phyloP scores from a whole-genome alignment of 2,113 vertebrate genomes.

The Cyphomyrus plagiostoma region DNA sequence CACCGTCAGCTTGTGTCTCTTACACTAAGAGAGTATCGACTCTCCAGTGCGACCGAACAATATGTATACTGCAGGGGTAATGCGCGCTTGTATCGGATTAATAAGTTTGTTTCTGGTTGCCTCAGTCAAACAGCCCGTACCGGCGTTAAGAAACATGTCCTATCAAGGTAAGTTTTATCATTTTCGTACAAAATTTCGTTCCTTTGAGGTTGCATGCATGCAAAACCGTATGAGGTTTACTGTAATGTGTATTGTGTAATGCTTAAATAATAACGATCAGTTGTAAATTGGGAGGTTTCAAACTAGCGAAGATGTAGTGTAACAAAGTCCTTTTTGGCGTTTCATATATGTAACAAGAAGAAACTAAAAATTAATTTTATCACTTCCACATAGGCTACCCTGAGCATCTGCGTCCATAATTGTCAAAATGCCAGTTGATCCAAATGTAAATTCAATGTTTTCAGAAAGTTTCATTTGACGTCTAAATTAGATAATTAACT shows the following conservation, averaged over 20 bases:
- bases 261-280: not conserved
- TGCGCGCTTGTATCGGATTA: conserved; percentile 57
- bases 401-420: not conserved
- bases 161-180: conserved; percentile 59
- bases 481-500: not conserved
- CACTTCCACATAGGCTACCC: not conserved
- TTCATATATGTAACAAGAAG: not conserved
- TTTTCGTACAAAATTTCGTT: not conserved
- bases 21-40: not conserved
- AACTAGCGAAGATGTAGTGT: not conserved
- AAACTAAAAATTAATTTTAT: not conserved
- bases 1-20: not conserved
- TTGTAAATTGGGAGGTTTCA: not conserved
- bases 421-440: not conserved
- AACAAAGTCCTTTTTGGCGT: not conserved
- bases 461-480: not conserved
- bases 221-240: not conserved
- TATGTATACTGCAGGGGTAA: conserved; percentile 40
- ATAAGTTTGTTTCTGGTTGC: conserved; percentile 57
- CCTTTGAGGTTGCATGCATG: not conserved
- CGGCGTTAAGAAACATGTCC: conserved; percentile 58
- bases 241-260: not conserved
- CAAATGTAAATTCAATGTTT: not conserved
- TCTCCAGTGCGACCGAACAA: not conserved
- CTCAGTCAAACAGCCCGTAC: conserved; percentile 57